Base-by-base conservation (phyloP, 2,113 vertebrate genomes). In the Jacana jacana region DNA sequence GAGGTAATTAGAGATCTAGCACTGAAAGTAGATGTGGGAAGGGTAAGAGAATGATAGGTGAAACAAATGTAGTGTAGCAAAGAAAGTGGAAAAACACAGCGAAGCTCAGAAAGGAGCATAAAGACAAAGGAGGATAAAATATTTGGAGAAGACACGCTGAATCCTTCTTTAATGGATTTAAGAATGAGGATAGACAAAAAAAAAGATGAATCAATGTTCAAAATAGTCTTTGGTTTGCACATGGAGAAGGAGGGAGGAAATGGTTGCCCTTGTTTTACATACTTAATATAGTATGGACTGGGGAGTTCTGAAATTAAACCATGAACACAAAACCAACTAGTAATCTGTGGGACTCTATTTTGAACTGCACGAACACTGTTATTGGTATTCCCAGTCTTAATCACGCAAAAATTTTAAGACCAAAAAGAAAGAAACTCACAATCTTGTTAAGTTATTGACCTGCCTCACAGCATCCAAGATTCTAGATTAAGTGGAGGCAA, bases 401-500 rank as follows among this genome's bases (percentile, higher is more conserved):
- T 44, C 35, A n/a, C 3, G 14, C 11, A 92, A 86, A 86, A 72
- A 61, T n/a, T 33, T 77, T 52, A 82, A 88, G 58, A 80, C 17
- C 68, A 58, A 87, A 81, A 63, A 37, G 80, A 73, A 80, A 86
- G 44, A 93, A 96, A 86, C 13, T 25, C 37, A 40, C 31, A 80
- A 11, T 25, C 66, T 88, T 30, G 46, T 55, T 54, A 73, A 88
- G 64, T 44, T 60, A 60, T 82, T 83, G 51, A 72, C 40, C 39
- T 12, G 12, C 35, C 54, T 93, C 14, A 12, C 73, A 57, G 73
- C 31, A 88, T 88, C 70, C 42, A 13, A 63, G 57, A 94, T 82
- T 95, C 80, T 69, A 76, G 57, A 85, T 75, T 80, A 93, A 76
- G 42, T 5, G 2, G 51, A 73, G 60, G 69, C 75, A 64, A 76